Evolutionary conservation across 2,113 vertebrate species (phyloP), one percentile per base, ranked within the genome.

Genomic region (Notothenia rossii): DNA sequence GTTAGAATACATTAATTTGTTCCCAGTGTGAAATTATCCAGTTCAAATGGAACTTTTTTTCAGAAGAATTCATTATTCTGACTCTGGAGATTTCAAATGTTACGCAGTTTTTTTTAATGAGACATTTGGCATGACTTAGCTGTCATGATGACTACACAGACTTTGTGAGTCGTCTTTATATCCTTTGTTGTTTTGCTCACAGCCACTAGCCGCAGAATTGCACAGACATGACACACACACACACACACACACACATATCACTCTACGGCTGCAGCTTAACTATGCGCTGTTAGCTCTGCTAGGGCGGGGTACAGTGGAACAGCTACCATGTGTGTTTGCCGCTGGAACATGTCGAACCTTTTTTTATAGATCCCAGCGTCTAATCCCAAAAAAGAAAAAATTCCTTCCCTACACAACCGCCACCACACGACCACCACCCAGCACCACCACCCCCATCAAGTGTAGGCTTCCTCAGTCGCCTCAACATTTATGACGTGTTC

Each of bases 121-220:
- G 62, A 64, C 64, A 55, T 60, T 75, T 69, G 72, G 63, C 77
- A 53, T 51, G 58, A 78, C 61, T 55, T 10, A 51, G 69, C 70
- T 66, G 66, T 83, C 80, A 85, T 63, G 67, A 88, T 81, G 83
- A 85, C 79, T 79, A 20, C 48, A 63, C 72, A 61, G 29, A 80
- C 72, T 77, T 71, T 76, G 64, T 74, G 70, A 88, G 74, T 84
- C 58, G 22, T 82, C 61, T 71, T 83, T 84, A 72, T 43, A 64
- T 84, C 84, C 85, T 81, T 72, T 83, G 75, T 84, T 90, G 73
- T 89, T 85, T 84, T 60, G 69, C 79, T 89, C 75, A 76, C 78
- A 92, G 87, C 86, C 85, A 68, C 75, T 29, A 63, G 77, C 91
- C 88, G 61, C 86, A 89, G 69, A 92, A 84, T 67, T 86, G 77